Evolutionary conservation across 2,888 invertebrate species (phyloP).

Genomic region (Lepidochrysops patricia): DNA sequence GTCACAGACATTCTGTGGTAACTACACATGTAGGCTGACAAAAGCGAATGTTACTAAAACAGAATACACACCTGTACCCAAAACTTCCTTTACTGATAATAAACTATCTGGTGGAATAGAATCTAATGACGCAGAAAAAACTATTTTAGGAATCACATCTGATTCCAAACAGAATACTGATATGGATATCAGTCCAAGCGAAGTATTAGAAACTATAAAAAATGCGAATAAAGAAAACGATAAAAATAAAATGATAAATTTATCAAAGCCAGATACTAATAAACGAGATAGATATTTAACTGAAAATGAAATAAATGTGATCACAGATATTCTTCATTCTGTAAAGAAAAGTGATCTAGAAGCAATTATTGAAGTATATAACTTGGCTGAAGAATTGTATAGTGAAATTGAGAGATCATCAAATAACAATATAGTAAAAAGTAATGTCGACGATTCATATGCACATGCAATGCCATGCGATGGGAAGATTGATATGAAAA

Average conservation of each 20-base stretch:
- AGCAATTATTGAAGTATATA: slow-evolving; percentile 58
- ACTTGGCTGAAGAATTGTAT: slow-evolving; percentile 58
- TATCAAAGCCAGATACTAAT: slow-evolving; percentile 13
- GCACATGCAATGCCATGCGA: slow-evolving; percentile 16
- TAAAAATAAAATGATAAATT: slow-evolving; percentile 17
- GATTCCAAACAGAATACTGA: slow-evolving; percentile 4
- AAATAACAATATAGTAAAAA: slow-evolving; percentile 19
- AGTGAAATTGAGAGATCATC: slow-evolving; percentile 45
- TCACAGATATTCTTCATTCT: slow-evolving; percentile 46
- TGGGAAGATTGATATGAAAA: slow-evolving; percentile 28
- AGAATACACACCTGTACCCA: slow-evolving; percentile 31
- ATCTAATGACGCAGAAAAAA: slow-evolving; percentile 8
- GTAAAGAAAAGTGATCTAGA: slow-evolving; percentile 61
- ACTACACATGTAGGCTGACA: slow-evolving; percentile 56
- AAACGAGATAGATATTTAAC: slow-evolving; percentile 47
- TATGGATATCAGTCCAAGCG: slow-evolving; percentile 26
- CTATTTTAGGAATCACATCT: background rate
- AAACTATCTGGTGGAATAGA: slow-evolving; percentile 15
- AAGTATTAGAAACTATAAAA: slow-evolving; percentile 21
- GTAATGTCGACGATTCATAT: slow-evolving; percentile 9
- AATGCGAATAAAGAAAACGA: slow-evolving; percentile 18
- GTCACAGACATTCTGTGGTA: slow-evolving; percentile 57
- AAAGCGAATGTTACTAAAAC: slow-evolving; percentile 32
- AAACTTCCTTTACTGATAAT: slow-evolving; percentile 35
- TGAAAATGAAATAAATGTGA: slow-evolving; percentile 47